Evolutionary conservation across 2,888 invertebrate species (phyloP).

Genomic region (Drosophila longiperda): DNA sequence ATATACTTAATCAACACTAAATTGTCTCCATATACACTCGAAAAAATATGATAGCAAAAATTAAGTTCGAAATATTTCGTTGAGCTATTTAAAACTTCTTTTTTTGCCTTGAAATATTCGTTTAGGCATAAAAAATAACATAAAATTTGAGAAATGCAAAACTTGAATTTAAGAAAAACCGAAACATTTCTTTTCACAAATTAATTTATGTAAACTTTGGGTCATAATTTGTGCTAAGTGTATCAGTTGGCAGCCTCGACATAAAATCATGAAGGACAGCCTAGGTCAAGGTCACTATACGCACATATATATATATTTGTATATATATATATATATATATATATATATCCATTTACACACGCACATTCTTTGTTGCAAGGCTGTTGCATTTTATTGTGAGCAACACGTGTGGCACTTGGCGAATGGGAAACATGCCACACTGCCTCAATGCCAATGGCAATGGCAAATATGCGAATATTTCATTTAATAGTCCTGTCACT

Average conservation of each 20-base stretch:
- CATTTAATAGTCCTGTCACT: conserved; percentile 46
- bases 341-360: background rate
- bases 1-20: background rate
- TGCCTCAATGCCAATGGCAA: conserved; percentile 57
- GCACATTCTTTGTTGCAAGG: conserved; percentile 23
- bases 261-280: conserved; percentile 14
- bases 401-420: conserved; percentile 39
- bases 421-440: conserved; percentile 44
- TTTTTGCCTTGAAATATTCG: background rate
- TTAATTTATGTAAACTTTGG: background rate
- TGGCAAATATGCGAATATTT: conserved; percentile 24
- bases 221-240: background rate
- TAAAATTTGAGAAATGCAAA: background rate
- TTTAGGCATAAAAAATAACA: background rate
- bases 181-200: background rate
- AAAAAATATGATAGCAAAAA: background rate
- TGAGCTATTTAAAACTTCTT: background rate
- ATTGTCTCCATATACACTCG: background rate
- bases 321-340: conserved; percentile 4
- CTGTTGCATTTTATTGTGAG: conserved; percentile 34
- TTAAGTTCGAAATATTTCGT: background rate
- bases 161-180: too few species aligned
- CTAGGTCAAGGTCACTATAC: conserved; percentile 25
- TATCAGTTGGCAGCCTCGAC: conserved; percentile 26
- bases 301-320: conserved; percentile 1